Evolutionary conservation across 2,888 invertebrate genomes (phyloP).

Genomic region (Homarus gammarus): DNA sequence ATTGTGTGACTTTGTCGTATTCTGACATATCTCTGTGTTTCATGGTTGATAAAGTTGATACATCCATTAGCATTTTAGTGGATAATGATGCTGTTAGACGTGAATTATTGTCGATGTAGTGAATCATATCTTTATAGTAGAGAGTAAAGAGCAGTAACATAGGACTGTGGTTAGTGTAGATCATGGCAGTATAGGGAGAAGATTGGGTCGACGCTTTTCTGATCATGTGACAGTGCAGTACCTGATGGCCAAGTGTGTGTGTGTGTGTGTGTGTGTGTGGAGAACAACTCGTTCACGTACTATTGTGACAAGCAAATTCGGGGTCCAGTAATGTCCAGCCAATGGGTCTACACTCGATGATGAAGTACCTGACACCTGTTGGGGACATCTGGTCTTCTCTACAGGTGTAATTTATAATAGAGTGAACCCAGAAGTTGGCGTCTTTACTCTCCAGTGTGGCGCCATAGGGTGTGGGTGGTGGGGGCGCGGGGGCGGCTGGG

Average conservation of each 20-base stretch:
- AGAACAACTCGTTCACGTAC: background rate
- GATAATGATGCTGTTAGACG: no score
- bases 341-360: background rate
- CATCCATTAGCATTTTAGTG: no score
- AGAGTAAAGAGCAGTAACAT: no score
- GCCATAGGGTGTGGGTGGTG: background rate
- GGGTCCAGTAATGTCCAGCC: conserved; percentile 16
- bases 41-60: no score
- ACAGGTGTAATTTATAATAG: conserved; percentile 7
- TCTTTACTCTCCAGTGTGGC: background rate
- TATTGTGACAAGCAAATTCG: background rate
- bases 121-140: no score
- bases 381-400: conserved; percentile 16
- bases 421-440: background rate
- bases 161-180: background rate
- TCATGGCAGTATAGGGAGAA: background rate
- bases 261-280: background rate
- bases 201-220: background rate
- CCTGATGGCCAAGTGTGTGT: no score
- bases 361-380: background rate
- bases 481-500: background rate
- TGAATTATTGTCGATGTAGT: no score
- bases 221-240: no score
- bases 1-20: no score
- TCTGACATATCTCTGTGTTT: no score